phyloP scores from a whole-genome alignment of 2,113 vertebrate species.

The Saguinus midas region DNA sequence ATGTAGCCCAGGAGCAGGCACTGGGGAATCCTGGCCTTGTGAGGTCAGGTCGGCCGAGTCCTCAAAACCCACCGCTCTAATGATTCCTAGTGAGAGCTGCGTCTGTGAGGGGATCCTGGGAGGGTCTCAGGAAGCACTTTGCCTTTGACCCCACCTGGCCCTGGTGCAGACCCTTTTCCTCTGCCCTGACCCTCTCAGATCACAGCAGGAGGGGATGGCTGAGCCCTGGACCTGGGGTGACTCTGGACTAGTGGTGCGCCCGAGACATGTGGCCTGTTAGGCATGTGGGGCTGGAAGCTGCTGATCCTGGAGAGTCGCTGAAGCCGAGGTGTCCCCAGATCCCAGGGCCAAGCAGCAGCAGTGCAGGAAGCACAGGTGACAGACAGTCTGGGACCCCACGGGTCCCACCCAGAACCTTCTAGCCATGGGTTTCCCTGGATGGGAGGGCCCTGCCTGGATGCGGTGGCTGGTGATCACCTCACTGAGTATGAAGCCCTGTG shows the following conservation, averaged over 20 bases:
- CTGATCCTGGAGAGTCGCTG: not conserved
- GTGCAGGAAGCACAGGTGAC: not conserved
- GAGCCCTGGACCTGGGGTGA: not conserved
- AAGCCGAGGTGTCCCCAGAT: not conserved
- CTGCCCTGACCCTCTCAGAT: not conserved
- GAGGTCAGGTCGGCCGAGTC: not conserved
- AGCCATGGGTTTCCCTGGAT: accelerated
- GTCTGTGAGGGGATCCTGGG: not conserved
- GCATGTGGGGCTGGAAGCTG: not conserved
- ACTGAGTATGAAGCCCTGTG: not conserved
- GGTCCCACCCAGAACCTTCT: not conserved
- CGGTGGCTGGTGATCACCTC: not conserved
- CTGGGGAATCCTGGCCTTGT: not conserved
- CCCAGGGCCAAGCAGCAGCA: not conserved
- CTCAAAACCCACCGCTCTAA: not conserved
- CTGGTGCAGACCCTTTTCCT: not conserved
- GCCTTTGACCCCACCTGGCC: not conserved
- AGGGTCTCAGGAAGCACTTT: not conserved
- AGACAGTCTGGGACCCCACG: not conserved
- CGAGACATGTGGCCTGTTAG: not conserved
- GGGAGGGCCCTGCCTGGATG: not conserved
- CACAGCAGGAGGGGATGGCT: too few species aligned
- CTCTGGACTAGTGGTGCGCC: too few species aligned
- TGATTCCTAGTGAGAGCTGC: not conserved
- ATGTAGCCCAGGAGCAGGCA: not conserved